Base-by-base conservation (phyloP, 2,888 invertebrate species). In the Schizaphis graminum region DNA sequence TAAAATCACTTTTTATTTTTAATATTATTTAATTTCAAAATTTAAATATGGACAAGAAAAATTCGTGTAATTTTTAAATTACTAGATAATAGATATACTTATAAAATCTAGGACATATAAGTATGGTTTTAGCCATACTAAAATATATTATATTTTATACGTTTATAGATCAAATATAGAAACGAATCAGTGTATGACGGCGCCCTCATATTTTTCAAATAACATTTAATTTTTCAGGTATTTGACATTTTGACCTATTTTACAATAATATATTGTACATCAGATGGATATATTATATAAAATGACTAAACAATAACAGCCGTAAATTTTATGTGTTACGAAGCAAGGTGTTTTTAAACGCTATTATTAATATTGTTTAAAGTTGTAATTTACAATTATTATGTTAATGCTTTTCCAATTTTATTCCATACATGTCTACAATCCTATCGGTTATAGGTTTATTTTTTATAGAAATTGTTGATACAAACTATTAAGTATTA, bases 131-230 rank as follows among this genome's bases (percentile, higher is more conserved):
- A 77, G 35, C 35, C 35, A 41, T 41, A 3, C 1, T 21, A 77
- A 77, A 77, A 77, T 35, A 77, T n/a, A n/a, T 41, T n/a, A n/a
- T 41, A 77, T 77, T 77, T 77, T 8, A 21, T 35, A 35, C 35
- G 7, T 77, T 77, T 21, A 13, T 77, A 77, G 8, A 35, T 41
- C 67, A 4, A n/a, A n/a, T 67, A 67, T 77, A 77, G 8, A 35
- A 77, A 77, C 35, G 35, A 77, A 77, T 77, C 77, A 77, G 77
- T 77, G 77, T 77, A 77, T 77, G 77, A 21, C 35, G 77, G 77
- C 21, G 35, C 67, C 77, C 77, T 21, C 21, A 77, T 77, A 77
- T 2, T 77, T 3, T 21, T 77, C 77, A 77, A 35, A 77, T 53
- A 21, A 77, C 77, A 35, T 35, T 35, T 35, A 21, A 41, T 77